Evolutionary conservation across 2,797 vertebrate species (phyloP).

Genomic region (Sparidentex hasta): DNA sequence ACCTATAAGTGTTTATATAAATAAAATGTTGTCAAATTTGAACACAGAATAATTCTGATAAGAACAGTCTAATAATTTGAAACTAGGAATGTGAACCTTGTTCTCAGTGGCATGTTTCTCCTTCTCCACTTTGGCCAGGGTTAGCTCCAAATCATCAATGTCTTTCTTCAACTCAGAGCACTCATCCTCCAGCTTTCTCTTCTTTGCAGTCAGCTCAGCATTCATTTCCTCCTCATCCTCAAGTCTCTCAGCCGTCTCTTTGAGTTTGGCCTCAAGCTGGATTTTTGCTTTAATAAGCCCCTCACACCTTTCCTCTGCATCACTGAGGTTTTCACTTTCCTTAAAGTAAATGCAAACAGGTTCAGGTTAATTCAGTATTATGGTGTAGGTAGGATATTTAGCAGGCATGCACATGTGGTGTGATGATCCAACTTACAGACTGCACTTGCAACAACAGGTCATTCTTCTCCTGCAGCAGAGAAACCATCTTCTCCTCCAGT

Average conservation of each 20-base stretch:
- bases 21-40: no score
- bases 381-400: background rate
- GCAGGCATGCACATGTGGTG: background rate
- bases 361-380: background rate
- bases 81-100: constrained; percentile 46
- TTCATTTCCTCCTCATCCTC: constrained; percentile 93
- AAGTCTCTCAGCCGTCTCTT: constrained; percentile 88
- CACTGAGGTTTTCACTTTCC: constrained; percentile 77
- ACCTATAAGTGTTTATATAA: constrained; percentile 72
- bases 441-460: constrained; percentile 89
- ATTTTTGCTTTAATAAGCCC: constrained; percentile 90
- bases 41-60: no score
- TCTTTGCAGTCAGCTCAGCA: constrained; percentile 83
- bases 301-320: constrained; percentile 92
- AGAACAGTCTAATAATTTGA: no score
- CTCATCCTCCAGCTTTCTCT: constrained; percentile 77
- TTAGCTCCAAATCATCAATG: constrained; percentile 76
- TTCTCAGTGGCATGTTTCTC: constrained; percentile 77
- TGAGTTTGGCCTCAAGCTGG: constrained; percentile 90
- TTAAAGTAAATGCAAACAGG: constrained; percentile 53
- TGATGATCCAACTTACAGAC: constrained; percentile 85
- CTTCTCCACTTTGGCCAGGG: constrained; percentile 75
- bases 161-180: constrained; percentile 72
- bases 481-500: constrained; percentile 92
- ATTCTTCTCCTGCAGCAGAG: constrained; percentile 91